A percentile compares a stretch with the other conserved stretches of the same genome.
Conservation (phyloP, 2,113 vertebrate species). For the Danionella cerebrum region DNA sequence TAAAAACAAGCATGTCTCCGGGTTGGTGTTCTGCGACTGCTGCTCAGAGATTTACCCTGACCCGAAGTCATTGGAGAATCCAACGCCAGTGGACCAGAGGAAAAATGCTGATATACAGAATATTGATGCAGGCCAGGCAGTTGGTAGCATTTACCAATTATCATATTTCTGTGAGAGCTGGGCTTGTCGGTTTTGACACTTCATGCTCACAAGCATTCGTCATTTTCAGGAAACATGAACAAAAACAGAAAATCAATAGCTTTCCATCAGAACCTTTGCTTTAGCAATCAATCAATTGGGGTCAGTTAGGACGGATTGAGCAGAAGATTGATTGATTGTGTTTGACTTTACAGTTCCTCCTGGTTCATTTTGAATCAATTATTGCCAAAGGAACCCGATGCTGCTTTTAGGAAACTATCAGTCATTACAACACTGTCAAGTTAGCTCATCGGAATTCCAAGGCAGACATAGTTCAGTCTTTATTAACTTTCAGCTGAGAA, state of each 20-base stretch:
- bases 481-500: background rate
- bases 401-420: background rate
- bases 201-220: background rate
- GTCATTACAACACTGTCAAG: background rate
- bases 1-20: conserved; percentile 20
- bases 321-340: background rate
- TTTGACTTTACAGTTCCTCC: background rate
- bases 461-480: background rate
- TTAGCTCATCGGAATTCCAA: background rate
- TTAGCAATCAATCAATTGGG: background rate
- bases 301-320: too few relatives aligned
- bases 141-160: conserved; percentile 1
- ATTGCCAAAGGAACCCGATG: background rate
- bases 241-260: background rate
- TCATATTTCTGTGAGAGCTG: conserved; percentile 2
- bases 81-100: background rate
- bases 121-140: conserved; percentile 1
- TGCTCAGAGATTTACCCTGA: conserved; percentile 4
- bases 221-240: background rate
- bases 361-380: background rate
- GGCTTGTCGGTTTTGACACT: conserved; percentile 4
- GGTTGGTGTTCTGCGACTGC: background rate
- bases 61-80: background rate
- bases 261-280: background rate
- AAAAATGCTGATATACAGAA: background rate